A percentile compares a stretch with the other conserved stretches of the same genome.
phyloP scores from a whole-genome alignment of 2,888 invertebrate genomes.

The Trileptium ribeirensis region DNA sequence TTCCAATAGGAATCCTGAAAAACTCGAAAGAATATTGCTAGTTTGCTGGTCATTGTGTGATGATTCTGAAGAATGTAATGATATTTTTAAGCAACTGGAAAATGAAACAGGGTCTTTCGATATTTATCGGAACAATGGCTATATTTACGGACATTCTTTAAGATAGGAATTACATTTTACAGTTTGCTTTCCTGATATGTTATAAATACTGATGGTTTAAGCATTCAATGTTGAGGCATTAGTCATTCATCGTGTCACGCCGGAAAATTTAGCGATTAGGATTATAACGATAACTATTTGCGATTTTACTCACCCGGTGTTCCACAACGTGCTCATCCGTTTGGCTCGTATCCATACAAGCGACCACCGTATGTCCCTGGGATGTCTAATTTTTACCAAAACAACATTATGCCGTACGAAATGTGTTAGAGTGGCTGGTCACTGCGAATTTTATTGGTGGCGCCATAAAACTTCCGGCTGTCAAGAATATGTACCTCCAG shows the following conservation, averaged over 20 bases:
- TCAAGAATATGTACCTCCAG: constrained; percentile 84
- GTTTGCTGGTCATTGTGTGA: too few species aligned
- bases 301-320: constrained; percentile 72
- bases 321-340: constrained; percentile 64
- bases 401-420: constrained; percentile 86
- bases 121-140: too few species aligned
- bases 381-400: constrained; percentile 87
- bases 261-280: constrained; percentile 69
- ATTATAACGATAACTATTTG: constrained; percentile 52
- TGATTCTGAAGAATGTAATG: too few species aligned
- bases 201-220: too few species aligned
- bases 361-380: constrained; percentile 64
- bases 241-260: constrained; percentile 80
- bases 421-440: constrained; percentile 87
- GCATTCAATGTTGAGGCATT: too few species aligned
- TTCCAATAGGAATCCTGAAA: too few species aligned
- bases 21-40: too few species aligned
- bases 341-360: constrained; percentile 40
- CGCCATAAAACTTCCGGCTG: constrained; percentile 83
- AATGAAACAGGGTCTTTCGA: too few species aligned
- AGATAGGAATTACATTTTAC: too few species aligned
- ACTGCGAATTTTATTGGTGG: constrained; percentile 90
- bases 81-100: too few species aligned
- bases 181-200: too few species aligned
- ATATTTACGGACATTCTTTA: too few species aligned